A percentile compares a stretch with the other conserved stretches of the same genome.
Conservation (phyloP, 2,113 vertebrate species). For the Nycticryphes semicollaris region DNA sequence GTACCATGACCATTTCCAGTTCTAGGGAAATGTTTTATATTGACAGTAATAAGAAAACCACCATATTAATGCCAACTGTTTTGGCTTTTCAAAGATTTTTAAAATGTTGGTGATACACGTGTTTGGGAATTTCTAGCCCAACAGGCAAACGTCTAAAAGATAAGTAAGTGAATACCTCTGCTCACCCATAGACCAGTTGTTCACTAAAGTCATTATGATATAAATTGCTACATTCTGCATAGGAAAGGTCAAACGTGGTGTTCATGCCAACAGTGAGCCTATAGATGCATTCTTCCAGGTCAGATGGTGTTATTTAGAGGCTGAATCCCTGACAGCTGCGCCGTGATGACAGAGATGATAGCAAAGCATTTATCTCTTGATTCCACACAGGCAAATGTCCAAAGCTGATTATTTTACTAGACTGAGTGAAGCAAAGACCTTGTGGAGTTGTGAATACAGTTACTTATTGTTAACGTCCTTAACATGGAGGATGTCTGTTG, state of each 20-base stretch:
- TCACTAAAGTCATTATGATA: neutral
- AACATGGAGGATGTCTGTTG: fast-evolving
- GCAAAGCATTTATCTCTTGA: slow-evolving; percentile 31
- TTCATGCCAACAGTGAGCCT: neutral
- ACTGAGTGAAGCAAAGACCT: neutral
- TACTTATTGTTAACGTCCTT: neutral
- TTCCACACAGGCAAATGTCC: neutral
- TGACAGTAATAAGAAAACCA: neutral
- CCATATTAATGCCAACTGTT: neutral
- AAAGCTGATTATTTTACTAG: slow-evolving; percentile 29
- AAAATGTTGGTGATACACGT: neutral
- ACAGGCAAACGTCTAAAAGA: neutral
- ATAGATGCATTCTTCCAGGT: neutral
- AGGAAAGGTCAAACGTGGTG: neutral
- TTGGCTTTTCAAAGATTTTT: neutral
- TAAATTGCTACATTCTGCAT: neutral
- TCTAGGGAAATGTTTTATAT: neutral
- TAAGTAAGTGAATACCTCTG: neutral
- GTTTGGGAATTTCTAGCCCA: neutral
- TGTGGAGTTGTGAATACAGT: neutral
- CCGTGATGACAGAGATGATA: neutral
- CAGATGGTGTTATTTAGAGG: neutral
- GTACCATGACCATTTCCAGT: neutral
- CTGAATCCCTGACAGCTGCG: neutral
- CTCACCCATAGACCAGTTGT: neutral